Evolutionary conservation across 2,888 invertebrate genomes (phyloP), one percentile per base, ranked within the genome.

Genomic region (Apoda limacodes): DNA sequence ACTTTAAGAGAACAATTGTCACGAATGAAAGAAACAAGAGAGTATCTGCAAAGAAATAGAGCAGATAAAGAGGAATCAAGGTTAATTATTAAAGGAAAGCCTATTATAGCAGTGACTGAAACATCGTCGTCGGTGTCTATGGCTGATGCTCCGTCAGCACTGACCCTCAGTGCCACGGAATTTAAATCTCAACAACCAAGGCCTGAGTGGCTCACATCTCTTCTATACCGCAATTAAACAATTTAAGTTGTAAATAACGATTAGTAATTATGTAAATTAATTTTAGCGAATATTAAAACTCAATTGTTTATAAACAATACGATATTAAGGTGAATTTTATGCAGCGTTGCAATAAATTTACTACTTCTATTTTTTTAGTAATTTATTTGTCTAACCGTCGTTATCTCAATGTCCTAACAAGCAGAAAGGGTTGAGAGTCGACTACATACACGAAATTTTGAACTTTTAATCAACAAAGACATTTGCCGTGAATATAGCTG

Each of bases 1-100:
- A 87, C 83, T 47, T 78, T 92, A 34, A 88, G 91, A 55, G 88
- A 89, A 55, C 89, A 92, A 60, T 70, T 92, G 40, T 89, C 88
- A 35, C 86, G 87, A 58, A 90, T 92, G 90, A 91, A 90, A 52
- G 88, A 89, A 52, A 88, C 88, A 12, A 86, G 90, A 53, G 89
- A 90, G 45, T 88, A 85, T 42, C 80, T 89, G 48, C 76, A 78
- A 50, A 60, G 70, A 37, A 70, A 62, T 28, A 56, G 70, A 39
- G 74, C 71, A 14, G 83, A 83, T 21, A 83, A 81, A 47, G 82
- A 82, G 25, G 83, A 82, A 37, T 50, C 81, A 9, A 74, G 82
- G 46, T 74, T 83, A 2, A 82, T 83, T 43, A 53, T 85, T 11
- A 86, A 85, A 57, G 82, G 83, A 10, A 84, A 84, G 49, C 80